phyloP scores from a whole-genome alignment of 2,113 vertebrate species.

The Pseudolaguvia tuberculata region DNA sequence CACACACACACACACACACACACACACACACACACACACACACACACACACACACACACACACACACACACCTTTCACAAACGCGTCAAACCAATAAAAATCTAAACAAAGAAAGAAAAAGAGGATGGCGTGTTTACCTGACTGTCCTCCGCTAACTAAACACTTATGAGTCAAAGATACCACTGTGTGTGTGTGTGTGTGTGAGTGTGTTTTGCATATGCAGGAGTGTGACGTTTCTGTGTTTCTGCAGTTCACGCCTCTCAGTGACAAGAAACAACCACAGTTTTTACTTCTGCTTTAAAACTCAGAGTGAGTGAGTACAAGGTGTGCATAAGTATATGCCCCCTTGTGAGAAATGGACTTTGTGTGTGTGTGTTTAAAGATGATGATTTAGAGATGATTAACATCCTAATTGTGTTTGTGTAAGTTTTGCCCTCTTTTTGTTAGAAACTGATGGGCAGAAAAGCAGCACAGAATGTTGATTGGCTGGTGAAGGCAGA shows the following conservation, averaged over 20 bases:
- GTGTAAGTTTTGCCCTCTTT: too few species aligned
- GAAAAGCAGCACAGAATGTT: too few species aligned
- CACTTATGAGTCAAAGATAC: not conserved
- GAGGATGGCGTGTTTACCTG: conserved; percentile 26
- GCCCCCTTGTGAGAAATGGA: not conserved
- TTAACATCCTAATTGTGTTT: too few species aligned
- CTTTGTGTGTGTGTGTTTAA: too few species aligned
- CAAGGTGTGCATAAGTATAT: not conserved
- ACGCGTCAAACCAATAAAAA: not conserved
- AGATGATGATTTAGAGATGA: too few species aligned
- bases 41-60: not conserved
- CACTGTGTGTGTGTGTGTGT: not conserved
- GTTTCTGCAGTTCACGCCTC: conserved; percentile 19
- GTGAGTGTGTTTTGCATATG: conserved; percentile 6
- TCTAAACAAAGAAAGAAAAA: not conserved
- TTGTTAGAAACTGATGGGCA: too few species aligned
- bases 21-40: not conserved
- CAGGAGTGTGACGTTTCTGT: conserved; percentile 34
- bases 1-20: not conserved
- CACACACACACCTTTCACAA: not conserved
- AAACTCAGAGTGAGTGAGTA: too few species aligned
- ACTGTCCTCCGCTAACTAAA: not conserved
- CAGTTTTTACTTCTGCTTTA: conserved; percentile 39
- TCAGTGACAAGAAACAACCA: conserved; percentile 11
- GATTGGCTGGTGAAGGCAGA: too few species aligned